Percentiles rank a stretch among this genome's conserved stretches.
Evolutionary conservation across 2,888 invertebrate species (phyloP).

Genomic region (Dicycla oo): DNA sequence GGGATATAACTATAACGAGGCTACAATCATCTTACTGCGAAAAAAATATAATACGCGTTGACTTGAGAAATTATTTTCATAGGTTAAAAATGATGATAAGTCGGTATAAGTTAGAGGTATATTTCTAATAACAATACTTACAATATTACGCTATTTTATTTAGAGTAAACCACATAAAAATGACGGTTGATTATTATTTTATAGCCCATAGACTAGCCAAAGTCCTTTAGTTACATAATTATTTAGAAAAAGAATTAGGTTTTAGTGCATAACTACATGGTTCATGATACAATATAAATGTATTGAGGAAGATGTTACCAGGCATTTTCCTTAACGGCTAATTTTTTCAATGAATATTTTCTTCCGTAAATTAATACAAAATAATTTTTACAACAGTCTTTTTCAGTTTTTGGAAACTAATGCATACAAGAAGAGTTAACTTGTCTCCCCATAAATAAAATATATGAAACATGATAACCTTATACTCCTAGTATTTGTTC

Average conservation of each 20-base stretch:
- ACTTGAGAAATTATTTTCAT: not conserved
- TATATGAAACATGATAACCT: constrained; percentile 32
- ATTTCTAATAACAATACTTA: constrained; percentile 62
- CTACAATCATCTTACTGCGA: too few species aligned
- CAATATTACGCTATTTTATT: constrained; percentile 30
- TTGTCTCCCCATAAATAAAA: not conserved
- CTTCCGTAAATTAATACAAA: constrained; percentile 4
- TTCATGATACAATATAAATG: not conserved
- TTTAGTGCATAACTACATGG: constrained; percentile 1
- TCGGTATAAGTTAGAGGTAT: constrained; percentile 37
- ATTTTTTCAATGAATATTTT: not conserved
- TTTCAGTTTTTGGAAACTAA: constrained; percentile 6
- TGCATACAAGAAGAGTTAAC: constrained; percentile 4
- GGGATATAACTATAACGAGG: too few species aligned
- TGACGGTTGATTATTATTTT: constrained; percentile 14
- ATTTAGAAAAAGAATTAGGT: not conserved
- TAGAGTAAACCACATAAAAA: constrained; percentile 36
- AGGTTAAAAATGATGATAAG: not conserved
- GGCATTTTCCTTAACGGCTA: not conserved
- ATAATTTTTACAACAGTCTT: constrained; percentile 34
- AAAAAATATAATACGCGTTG: not conserved
- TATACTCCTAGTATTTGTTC: constrained; percentile 30
- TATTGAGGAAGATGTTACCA: not conserved
- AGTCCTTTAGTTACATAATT: not conserved
- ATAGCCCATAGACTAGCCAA: constrained; percentile 10